Base-by-base conservation (phyloP, 2,888 invertebrate species). In the Oithona nana region DNA sequence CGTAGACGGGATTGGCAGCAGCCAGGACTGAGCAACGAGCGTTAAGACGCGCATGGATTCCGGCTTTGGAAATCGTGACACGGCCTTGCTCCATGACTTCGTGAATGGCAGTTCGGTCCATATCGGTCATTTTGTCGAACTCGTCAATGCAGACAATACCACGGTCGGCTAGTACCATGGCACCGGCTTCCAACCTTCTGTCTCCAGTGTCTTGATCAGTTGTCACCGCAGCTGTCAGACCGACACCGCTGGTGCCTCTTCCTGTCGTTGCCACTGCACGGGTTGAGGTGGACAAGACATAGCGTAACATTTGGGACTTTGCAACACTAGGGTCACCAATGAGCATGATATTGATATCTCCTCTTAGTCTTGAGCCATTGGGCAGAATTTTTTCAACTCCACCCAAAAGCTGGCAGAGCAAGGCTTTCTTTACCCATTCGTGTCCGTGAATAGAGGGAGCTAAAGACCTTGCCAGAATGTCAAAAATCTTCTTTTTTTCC, bases 281-380 rank as follows among this genome's bases (percentile, higher is more conserved):
- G 0, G 97, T 95, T 0, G 98, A 97, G 0, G 92, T 92, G 71
- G 84, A 81, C 65, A 97, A 75, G 1, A 98, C 97, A 72, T 97
- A 98, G 13, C 97, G 81, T 3, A 92, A 74, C 61, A 92, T 75
- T 73, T 98, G 98, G 0, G 97, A 98, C 76, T 98, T 98, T 1
- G 98, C 98, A 49, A 98, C 97, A 61, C 94, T 95, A 0, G 98
- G 98, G 77, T 98, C 98, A 55, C 98, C 98, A 70, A 99, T 95
- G 1, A 99, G 77, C 49, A 95, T 78, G 49, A 94, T 77, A 74
- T 95, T 95, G 66, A 94, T 88, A 72, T 86, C 84, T 83, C 85
- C 94, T 77, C 94, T 81, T 0, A 95, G 77, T 64, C 94, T 79
- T 0, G 92, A 90, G 60, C 93, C 93, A 74, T 93, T 95, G 1